Base-by-base conservation (phyloP, 2,888 invertebrate genomes). In the Tenodera sinensis region DNA sequence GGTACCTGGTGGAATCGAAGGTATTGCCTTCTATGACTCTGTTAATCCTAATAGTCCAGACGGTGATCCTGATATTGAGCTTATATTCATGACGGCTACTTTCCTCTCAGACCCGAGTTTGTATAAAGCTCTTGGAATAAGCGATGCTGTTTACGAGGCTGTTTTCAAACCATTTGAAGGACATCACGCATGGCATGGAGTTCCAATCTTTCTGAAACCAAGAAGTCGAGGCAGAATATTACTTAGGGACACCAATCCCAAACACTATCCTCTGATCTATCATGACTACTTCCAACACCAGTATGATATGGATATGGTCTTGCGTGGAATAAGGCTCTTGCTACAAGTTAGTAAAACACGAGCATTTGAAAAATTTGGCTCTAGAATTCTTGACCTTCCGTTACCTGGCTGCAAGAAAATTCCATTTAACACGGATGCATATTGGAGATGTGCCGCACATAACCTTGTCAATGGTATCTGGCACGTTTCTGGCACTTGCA, bases 211-310 rank as follows among this genome's bases (percentile, higher is more conserved):
- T 1, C 91, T 97, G 93, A 94, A 96, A 87, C 96, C 97, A 0
- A 95, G 95, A 91, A 96, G 96, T 54, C 94, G 95, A n/a, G 97
- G 97, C 1, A 93, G 93, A 89, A 92, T 97, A 28, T 95, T 95
- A 91, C 93, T 97, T 25, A 95, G 94, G 91, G 94, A 95, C 87
- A 94, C 92, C 0, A 95, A 97, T 92, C 96, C 96, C 0, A 94
- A 94, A 28, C 95, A 95, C 30, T 94, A 95, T 91, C 97, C 97
- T 0, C 92, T 96, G 25, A 96, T 99, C 88, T 97, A 97, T 92
- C 98, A 98, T 0, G 98, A 99, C 93, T 99, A 99, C 93, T 97
- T 99, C 92, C 96, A 97, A 0, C 96, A 93, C 6, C 92, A 92
- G 34, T 90, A 92, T 47, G 94, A 94, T 89, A 88, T 92, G 8